Conservation (phyloP, 2,888 invertebrate genomes). For the Eupithecia inturbata region DNA sequence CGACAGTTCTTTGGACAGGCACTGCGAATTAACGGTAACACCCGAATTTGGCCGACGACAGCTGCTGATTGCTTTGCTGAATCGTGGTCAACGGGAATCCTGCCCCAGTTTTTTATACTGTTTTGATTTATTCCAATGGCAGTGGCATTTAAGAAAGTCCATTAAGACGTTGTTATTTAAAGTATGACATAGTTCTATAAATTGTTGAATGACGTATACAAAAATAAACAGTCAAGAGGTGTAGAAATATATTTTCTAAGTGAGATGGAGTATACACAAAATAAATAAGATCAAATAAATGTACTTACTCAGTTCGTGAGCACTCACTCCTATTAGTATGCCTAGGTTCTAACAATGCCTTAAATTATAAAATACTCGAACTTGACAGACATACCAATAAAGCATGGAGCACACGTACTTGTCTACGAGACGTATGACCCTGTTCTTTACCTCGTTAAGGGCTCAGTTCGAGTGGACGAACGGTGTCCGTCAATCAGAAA, state of each 20-base stretch:
- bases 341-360: background rate
- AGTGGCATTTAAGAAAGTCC: slow-evolving; percentile 11
- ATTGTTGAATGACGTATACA: background rate
- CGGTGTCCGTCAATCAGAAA: slow-evolving; percentile 34
- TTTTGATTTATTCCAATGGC: slow-evolving; percentile 11
- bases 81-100: slow-evolving; percentile 23
- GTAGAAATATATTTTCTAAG: background rate
- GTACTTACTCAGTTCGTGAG: background rate
- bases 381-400: background rate
- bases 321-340: background rate
- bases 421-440: slow-evolving; percentile 46
- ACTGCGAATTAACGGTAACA: slow-evolving; percentile 70
- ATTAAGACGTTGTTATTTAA: background rate
- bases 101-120: slow-evolving; percentile 19
- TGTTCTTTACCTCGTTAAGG: slow-evolving; percentile 50
- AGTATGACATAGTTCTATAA: background rate
- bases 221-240: background rate
- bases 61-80: slow-evolving; percentile 35
- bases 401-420: slow-evolving; percentile 47
- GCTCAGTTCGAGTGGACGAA: slow-evolving; percentile 42
- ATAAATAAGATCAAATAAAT: background rate
- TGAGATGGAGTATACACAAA: background rate
- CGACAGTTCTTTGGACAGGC: slow-evolving; percentile 48
- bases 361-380: background rate
- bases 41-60: slow-evolving; percentile 67